A percentile compares a stretch with the other conserved stretches of the same genome.
Conservation (phyloP, 2,113 vertebrate genomes). For the Glaucomys volans region DNA sequence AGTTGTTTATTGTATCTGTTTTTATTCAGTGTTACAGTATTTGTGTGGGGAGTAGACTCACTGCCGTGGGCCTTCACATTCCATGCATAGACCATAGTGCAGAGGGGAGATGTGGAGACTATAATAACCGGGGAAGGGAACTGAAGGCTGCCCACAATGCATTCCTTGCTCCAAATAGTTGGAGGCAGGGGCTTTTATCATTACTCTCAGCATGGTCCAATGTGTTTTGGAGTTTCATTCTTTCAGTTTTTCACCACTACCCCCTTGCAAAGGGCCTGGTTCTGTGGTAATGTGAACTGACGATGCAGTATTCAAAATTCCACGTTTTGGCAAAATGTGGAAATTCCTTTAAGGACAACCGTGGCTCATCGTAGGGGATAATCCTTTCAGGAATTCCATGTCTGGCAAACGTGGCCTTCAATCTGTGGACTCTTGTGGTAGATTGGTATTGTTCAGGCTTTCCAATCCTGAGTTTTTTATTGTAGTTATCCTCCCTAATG, state of each 20-base stretch:
- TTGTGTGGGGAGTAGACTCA: constrained; percentile 24
- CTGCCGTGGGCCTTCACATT: background rate
- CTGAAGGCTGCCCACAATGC: constrained; percentile 46
- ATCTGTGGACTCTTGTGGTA: constrained; percentile 70
- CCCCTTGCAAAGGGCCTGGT: constrained; percentile 27
- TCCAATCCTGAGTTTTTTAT: constrained; percentile 76
- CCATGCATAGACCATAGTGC: background rate
- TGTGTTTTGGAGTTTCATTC: constrained; percentile 61
- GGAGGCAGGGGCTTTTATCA: constrained; percentile 43
- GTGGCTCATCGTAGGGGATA: constrained; percentile 68
- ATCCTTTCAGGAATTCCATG: constrained; percentile 77
- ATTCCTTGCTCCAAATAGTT: constrained; percentile 67
- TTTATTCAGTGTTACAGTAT: constrained; percentile 58
- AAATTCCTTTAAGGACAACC: constrained; percentile 65
- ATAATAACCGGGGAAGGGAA: constrained; percentile 33
- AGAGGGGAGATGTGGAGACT: background rate
- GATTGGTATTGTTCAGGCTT: constrained; percentile 70
- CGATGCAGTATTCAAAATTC: constrained; percentile 61
- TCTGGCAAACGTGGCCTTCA: constrained; percentile 73
- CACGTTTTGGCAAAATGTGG: constrained; percentile 71
- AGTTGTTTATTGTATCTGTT: constrained; percentile 62
- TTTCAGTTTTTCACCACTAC: constrained; percentile 64
- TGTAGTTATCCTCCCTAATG: constrained; percentile 64
- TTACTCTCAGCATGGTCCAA: background rate
- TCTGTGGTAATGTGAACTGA: constrained; percentile 32